Evolutionary conservation across 2,797 vertebrate species (phyloP).

Genomic region (Bufotes viridis): DNA sequence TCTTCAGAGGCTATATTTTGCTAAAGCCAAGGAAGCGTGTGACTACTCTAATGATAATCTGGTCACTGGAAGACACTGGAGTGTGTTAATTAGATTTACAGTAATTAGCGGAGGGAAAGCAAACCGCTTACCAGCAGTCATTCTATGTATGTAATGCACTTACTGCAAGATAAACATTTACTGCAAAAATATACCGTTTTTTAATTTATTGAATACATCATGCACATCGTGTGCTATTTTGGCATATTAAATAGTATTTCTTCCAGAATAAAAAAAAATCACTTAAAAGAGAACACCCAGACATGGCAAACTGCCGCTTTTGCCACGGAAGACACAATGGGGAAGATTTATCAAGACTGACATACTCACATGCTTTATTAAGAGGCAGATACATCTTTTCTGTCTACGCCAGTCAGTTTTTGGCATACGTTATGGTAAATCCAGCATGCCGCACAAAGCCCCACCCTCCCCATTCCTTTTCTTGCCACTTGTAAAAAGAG

Average conservation of each 20-base stretch:
- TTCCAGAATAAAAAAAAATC: too few relatives aligned
- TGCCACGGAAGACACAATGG: too few relatives aligned
- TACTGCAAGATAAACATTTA: background rate
- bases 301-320: too few relatives aligned
- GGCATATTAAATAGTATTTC: background rate
- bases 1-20: background rate
- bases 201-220: background rate
- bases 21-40: background rate
- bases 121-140: background rate
- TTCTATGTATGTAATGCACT: background rate
- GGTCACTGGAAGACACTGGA: background rate
- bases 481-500: too few relatives aligned
- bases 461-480: too few relatives aligned
- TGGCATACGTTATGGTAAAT: too few relatives aligned
- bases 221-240: background rate
- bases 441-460: too few relatives aligned
- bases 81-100: background rate
- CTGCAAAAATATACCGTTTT: background rate
- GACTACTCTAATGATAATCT: background rate
- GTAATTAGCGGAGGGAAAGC: background rate
- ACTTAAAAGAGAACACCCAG: too few relatives aligned
- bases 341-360: too few relatives aligned
- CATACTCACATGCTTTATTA: too few relatives aligned
- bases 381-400: too few relatives aligned
- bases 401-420: too few relatives aligned